Evolutionary conservation across 2,113 vertebrate genomes (phyloP), one percentile per base, ranked within the genome.

Genomic region (Cryptomyrus ogoouensis): DNA sequence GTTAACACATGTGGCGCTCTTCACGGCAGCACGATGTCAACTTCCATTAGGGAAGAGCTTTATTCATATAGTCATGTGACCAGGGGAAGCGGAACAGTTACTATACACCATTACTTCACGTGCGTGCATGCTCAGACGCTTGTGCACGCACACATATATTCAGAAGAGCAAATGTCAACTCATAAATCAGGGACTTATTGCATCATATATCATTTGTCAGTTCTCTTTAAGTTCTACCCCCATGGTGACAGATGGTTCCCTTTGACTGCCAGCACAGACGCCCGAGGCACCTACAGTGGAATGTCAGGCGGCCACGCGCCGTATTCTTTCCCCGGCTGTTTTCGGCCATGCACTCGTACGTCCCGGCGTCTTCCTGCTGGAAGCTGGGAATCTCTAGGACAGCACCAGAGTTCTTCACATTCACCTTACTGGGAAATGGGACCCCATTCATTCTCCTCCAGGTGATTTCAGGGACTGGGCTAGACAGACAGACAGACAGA

Each of bases 341-440:
- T 93, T 98, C 98, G 0, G 98, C 98, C 19, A 97, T 93, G 0
- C 98, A 99, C 92, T 99, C 98, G 1, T 99, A 99, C 0, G 96
- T 95, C 17, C 98, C 98, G 0, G 97, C 94, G 1, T 99, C 98
- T 91, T 98, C 98, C 92, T 98, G 98, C 66, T 99, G 98, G 91
- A 99, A 97, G 94, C 96, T 95, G 0, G 98, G 96, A 42, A 99
- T 97, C 95, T 99, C 98, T 88, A 99, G 97, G 92, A 99, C 94
- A 12, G 95, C 98, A 12, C 95, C 97, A 89, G 96, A 97, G 92
- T 98, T 98, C 92, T 94, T 97, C 94, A 97, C 92, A 89, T 96
- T 97, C 90, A 97, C 94, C 95, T 99, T 99, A 90, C 94, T 96
- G 50, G 98, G 95, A 90, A 99, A 97, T 0, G 97, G 97, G 90